Evolutionary conservation across 53 echinoderm and acorn worm genomes (phyloP).

Genomic region (Echinarachnius parma): DNA sequence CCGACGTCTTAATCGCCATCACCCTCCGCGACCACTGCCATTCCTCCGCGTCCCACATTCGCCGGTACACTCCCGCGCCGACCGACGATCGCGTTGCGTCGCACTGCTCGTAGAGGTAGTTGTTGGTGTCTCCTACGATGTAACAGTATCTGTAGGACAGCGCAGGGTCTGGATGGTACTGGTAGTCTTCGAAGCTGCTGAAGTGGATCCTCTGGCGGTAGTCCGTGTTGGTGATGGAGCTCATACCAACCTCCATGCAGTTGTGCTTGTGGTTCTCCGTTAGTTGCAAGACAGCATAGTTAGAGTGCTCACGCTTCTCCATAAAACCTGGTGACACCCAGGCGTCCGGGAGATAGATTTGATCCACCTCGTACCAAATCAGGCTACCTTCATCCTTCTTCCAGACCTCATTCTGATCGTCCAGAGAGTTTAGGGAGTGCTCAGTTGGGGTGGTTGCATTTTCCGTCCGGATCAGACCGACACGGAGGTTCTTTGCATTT

Average conservation of each 20-base stretch:
- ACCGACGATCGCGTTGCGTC: conserved; percentile 59
- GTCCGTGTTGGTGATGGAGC: conserved; percentile 8
- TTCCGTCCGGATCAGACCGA: conserved; percentile 35
- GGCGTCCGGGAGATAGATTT: conserved; percentile 66
- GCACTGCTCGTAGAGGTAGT: conserved; percentile 70
- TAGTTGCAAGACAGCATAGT: conserved; percentile 51
- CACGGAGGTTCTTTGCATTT: conserved; percentile 43
- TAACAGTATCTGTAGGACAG: conserved; percentile 81
- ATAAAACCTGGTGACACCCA: conserved; percentile 47
- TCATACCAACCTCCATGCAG: conserved; percentile 57
- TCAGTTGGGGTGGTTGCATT: background rate
- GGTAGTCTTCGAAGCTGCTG: conserved; percentile 46
- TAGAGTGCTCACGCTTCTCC: conserved; percentile 20
- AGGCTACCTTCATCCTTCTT: background rate
- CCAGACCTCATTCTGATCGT: background rate
- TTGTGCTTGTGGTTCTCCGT: conserved; percentile 20
- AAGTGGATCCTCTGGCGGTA: conserved; percentile 46
- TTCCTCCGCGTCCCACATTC: conserved; percentile 61
- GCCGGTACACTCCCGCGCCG: conserved; percentile 80
- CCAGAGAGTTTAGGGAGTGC: background rate
- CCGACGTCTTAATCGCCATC: conserved; percentile 55
- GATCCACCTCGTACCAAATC: conserved; percentile 36
- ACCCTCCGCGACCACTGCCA: conserved; percentile 60
- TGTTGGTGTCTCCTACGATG: conserved; percentile 54
- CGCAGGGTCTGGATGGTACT: conserved; percentile 28